These are phyloP conservation scores for Drosophila tristis DNA, from an alignment of 1,140 invertebrate genomes.

Conservation along the genomic window DNA sequence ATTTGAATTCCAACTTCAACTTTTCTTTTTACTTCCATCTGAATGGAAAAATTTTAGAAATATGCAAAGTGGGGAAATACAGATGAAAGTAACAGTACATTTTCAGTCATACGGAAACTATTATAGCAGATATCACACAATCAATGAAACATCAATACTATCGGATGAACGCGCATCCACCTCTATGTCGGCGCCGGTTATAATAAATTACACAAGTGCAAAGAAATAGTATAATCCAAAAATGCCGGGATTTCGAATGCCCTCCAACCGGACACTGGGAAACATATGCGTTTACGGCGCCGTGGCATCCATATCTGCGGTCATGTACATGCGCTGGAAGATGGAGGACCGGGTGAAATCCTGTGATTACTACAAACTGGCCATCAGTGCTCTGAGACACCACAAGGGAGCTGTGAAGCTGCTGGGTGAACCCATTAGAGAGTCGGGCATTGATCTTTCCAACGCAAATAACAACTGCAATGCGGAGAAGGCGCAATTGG, in stretches of 20 bases:
- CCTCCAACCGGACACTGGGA: constrained; percentile 84
- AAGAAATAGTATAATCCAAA: not conserved
- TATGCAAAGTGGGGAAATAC: no score
- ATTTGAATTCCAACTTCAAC: not conserved
- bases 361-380: constrained; percentile 86
- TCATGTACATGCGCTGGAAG: constrained; percentile 83
- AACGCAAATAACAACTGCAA: constrained; percentile 86
- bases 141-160: not conserved
- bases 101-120: not conserved
- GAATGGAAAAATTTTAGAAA: no score
- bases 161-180: not conserved
- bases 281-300: constrained; percentile 85
- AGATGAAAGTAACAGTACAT: not conserved
- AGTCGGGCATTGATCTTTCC: constrained; percentile 86
- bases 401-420: constrained; percentile 86
- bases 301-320: constrained; percentile 84
- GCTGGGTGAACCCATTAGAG: constrained; percentile 88
- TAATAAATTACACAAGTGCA: constrained; percentile 50
- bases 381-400: constrained; percentile 85
- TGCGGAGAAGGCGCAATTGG: constrained; percentile 85
- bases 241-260: constrained; percentile 62
- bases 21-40: no score
- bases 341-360: constrained; percentile 84
- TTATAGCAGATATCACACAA: not conserved
- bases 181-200: constrained; percentile 48